Evolutionary conservation across 30 jellyfish, hydroid and myxozoan genomes (phyloP).

Genomic region (Euphysa ruthae): DNA sequence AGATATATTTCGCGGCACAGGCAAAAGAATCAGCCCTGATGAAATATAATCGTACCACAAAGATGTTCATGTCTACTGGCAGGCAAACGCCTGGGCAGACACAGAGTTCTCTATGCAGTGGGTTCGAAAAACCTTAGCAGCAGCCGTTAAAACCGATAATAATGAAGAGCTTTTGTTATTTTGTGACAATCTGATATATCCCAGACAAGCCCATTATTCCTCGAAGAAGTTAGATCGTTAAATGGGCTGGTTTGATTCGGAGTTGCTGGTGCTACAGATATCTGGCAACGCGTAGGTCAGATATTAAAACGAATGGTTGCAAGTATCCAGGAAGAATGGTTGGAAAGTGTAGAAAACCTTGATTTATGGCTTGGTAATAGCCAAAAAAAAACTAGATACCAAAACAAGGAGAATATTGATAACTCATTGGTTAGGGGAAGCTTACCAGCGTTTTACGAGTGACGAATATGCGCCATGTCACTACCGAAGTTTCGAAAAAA

Average conservation of each 20-base stretch:
- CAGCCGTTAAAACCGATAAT: constrained; percentile 13
- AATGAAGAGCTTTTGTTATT: neutral
- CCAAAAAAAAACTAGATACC: neutral
- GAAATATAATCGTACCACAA: constrained; percentile 27
- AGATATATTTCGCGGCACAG: constrained; percentile 28
- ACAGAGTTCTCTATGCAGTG: constrained; percentile 29
- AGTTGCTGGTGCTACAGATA: neutral
- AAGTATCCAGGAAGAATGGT: neutral
- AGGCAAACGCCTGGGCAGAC: constrained; percentile 53
- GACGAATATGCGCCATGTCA: neutral
- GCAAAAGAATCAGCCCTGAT: constrained; percentile 19
- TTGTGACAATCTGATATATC: neutral
- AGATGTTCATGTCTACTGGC: constrained; percentile 38
- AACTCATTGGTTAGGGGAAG: neutral
- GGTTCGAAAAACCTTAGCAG: constrained; percentile 18
- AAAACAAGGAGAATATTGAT: neutral
- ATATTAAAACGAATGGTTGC: neutral
- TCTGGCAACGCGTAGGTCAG: constrained; percentile 1
- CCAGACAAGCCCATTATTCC: neutral
- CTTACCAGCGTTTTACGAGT: neutral
- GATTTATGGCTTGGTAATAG: neutral
- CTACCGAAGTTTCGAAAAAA: neutral
- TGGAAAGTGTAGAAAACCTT: neutral
- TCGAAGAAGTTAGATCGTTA: neutral
- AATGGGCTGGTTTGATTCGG: neutral